Evolutionary conservation across 2,888 invertebrate genomes (phyloP), one percentile per base, ranked within the genome.

Genomic region (Polyommatus icarus): DNA sequence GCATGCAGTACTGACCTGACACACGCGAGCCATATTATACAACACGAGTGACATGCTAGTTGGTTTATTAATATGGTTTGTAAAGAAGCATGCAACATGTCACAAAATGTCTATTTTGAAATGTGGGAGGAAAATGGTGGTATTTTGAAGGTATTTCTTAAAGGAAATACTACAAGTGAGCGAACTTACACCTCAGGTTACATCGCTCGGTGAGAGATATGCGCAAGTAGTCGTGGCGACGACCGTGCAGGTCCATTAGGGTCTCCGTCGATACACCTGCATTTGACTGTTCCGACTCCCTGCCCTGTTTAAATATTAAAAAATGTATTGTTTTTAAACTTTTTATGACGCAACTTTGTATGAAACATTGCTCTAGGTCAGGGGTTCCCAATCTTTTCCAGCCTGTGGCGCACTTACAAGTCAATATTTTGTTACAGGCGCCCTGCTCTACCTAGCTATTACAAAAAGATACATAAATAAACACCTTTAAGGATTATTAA

Each of bases 1-100:
- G 99, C 99, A 99, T 99, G 91, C 99, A 99, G 91, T 99, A 99
- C 83, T 97, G 96, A 92, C 99, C 99, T 99, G 85, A 78, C 7
- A 59, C 54, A 54, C 54, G 5, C 54, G 18, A 54, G 54, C 54
- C 50, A 54, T 54, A 54, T 18, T 54, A 5, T 15, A 54, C 54
- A 18, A 54, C 18, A 54, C 18, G 18, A 54, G 54, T 46, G 46
- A 5, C 5, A 18, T 1, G 5, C 54, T 15, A 54, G 18, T 54
- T 54, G 18, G 18, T 54, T 54, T 5, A 54, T 18, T 18, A 18
- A 5, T 54, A 54, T 5, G 5, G 4, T 54, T 54, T 54, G 54
- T 18, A 54, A 54, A 54, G 15, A 54, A 50, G 50, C 15, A 40
- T 50, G 15, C 12, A 0, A 50, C 12, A 50, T 54, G 18, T 54